Base-by-base conservation (phyloP, 2,797 vertebrate species). In the Poecile montanus region DNA sequence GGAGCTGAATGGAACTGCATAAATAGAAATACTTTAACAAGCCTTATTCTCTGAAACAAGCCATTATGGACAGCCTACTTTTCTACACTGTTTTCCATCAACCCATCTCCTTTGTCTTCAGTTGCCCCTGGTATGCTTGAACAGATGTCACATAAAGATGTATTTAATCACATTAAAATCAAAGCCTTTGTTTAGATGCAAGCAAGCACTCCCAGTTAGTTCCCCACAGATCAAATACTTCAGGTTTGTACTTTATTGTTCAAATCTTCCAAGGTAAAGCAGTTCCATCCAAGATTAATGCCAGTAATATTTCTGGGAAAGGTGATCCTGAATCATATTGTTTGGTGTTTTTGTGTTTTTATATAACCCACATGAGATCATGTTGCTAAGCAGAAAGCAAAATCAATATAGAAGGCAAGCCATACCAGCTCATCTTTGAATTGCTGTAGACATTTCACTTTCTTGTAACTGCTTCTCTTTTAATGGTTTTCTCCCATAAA, bases 351-450 rank as follows among this genome's bases (percentile, higher is more conserved):
- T 62, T 77, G 48, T 75, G 19, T 77, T 91, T 94, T 95, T 83
- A 58, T 72, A 85, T 62, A 79, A 82, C 71, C 36, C 74, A 34
- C 32, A 71, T 65, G 54, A 91, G 89, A 82, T 48, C 68, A 71
- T 89, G 84, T 95, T 96, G 91, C 94, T 95, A 94, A 94, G 86
- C 75, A 93, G 86, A 83, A 92, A 82, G 50, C 13, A 94, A 88
- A 87, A 95, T 89, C 75, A 66, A 88, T 93, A 89, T 12, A 87
- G 78, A 88, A 94, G 40, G 61, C 58, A 94, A 91, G 30, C 18
- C 47, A 62, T 23, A 83, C 79, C 72, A 76, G 70, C 83, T 91
- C 47, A 10, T 90, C 80, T 80, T 61, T 70, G 85, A 90, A 82
- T 45, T 86, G 56, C 57, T 85, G 62, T 47, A 85, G 63, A 68